A percentile compares a stretch with the other conserved stretches of the same genome.
Evolutionary conservation across 2,113 vertebrate genomes (phyloP).

Genomic region (Calypte anna): DNA sequence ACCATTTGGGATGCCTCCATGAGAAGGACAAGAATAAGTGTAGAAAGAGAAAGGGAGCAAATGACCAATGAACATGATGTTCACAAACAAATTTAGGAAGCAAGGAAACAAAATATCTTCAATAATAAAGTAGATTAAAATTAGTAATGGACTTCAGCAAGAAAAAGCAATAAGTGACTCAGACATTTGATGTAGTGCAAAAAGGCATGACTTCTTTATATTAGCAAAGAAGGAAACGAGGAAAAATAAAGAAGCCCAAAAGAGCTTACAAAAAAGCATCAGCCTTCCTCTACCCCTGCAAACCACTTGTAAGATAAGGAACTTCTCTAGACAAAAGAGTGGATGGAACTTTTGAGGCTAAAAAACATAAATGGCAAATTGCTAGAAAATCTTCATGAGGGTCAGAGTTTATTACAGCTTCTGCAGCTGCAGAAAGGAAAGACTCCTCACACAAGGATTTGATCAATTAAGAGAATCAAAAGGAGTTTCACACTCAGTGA

Average conservation of each 20-base stretch:
- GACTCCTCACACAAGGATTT: background rate
- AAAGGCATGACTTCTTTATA: background rate
- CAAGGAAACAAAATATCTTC: background rate
- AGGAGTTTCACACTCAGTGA: background rate
- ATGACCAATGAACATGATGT: background rate
- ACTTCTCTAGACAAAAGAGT: background rate
- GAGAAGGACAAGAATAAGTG: background rate
- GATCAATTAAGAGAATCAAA: background rate
- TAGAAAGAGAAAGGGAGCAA: rapidly evolving
- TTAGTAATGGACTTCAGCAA: background rate
- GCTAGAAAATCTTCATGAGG: background rate
- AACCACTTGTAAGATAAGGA: background rate
- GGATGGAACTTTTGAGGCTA: background rate
- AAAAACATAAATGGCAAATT: background rate
- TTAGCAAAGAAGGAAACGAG: background rate
- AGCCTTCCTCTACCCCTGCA: background rate
- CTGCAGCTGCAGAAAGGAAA: background rate
- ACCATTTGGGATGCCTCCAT: background rate
- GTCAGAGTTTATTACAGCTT: background rate
- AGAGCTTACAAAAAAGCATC: background rate
- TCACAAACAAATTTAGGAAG: background rate
- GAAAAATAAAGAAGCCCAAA: background rate
- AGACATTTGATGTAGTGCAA: background rate
- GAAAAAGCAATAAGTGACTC: background rate
- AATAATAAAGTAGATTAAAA: background rate